phyloP scores from a whole-genome alignment of 2,888 invertebrate species.

The Stenichneumon culpator region DNA sequence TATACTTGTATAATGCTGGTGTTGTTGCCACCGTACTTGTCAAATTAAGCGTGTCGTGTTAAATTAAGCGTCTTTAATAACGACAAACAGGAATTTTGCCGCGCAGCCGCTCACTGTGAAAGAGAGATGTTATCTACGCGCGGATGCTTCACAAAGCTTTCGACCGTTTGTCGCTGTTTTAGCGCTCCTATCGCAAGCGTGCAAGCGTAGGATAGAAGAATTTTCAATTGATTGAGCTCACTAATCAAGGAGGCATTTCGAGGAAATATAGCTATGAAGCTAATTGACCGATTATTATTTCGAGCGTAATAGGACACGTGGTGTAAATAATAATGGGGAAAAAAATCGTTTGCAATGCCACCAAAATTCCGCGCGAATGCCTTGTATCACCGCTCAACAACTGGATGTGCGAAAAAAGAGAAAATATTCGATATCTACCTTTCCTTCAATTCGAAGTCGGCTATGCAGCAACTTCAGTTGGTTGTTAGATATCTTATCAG shows the following conservation, averaged over 20 bases:
- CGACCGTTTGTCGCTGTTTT: slow-evolving; percentile 45
- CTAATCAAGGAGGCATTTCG: not conserved
- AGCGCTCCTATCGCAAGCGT: slow-evolving; percentile 41
- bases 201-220: slow-evolving; percentile 52
- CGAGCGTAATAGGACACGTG: not conserved
- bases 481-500: not conserved
- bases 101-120: slow-evolving; percentile 22
- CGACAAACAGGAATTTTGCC: slow-evolving; percentile 75
- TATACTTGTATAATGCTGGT: slow-evolving; percentile 39
- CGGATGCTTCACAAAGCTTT: slow-evolving; percentile 74
- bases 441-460: slow-evolving; percentile 18
- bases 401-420: not conserved
- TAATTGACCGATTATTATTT: not conserved
- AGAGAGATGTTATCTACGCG: slow-evolving; percentile 69
- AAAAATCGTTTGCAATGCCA: not conserved
- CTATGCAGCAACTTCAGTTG: slow-evolving; percentile 38
- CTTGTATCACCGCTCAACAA: not conserved
- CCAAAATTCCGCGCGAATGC: no score
- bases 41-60: slow-evolving; percentile 76
- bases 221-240: slow-evolving; percentile 32
- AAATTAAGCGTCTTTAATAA: slow-evolving; percentile 78
- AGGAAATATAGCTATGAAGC: not conserved
- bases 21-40: slow-evolving; percentile 55
- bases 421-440: not conserved
- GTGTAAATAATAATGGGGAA: not conserved